Evolutionary conservation across 30 jellyfish, hydroid and myxozoan species (phyloP).

Genomic region (Hydractinia echinata): DNA sequence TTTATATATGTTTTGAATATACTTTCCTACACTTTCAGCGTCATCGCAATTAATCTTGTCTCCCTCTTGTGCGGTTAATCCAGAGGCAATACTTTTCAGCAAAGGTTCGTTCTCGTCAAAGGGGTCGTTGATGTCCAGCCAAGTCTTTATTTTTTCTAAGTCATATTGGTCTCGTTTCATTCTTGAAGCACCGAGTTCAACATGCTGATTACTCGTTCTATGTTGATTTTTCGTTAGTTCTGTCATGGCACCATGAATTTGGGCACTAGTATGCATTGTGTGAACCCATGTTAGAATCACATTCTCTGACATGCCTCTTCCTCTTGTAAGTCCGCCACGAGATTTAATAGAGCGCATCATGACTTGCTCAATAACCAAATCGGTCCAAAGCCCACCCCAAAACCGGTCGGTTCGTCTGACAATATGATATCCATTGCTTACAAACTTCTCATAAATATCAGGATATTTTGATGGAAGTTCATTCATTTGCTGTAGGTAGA

Average conservation of each 20-base stretch:
- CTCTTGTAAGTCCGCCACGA: constrained; percentile 60
- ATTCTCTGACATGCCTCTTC: constrained; percentile 43
- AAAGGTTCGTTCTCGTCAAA: constrained; percentile 32
- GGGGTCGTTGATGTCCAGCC: constrained; percentile 48
- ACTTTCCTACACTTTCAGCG: constrained; percentile 46
- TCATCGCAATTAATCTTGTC: constrained; percentile 46
- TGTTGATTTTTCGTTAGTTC: constrained; percentile 28
- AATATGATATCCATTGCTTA: constrained; percentile 35
- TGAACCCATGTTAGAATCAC: constrained; percentile 36
- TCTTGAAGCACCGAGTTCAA: constrained; percentile 39
- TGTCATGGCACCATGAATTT: constrained; percentile 47
- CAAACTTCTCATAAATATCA: constrained; percentile 36
- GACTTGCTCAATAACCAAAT: constrained; percentile 48
- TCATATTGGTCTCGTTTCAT: constrained; percentile 9
- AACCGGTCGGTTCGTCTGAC: constrained; percentile 40
- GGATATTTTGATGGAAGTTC: constrained; percentile 31
- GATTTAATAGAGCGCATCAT: constrained; percentile 47
- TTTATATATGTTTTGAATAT: constrained; percentile 31
- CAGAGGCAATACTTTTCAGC: constrained; percentile 27
- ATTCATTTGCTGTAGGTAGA: constrained; percentile 36
- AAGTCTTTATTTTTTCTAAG: background rate
- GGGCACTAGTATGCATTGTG: constrained; percentile 43
- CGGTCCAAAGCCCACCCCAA: constrained; percentile 58
- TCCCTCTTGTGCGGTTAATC: constrained; percentile 26
- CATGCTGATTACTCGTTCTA: constrained; percentile 48